Evolutionary conservation across 92 coral and sea anemone species (phyloP).

Genomic region (Epizoanthus fatuus): DNA sequence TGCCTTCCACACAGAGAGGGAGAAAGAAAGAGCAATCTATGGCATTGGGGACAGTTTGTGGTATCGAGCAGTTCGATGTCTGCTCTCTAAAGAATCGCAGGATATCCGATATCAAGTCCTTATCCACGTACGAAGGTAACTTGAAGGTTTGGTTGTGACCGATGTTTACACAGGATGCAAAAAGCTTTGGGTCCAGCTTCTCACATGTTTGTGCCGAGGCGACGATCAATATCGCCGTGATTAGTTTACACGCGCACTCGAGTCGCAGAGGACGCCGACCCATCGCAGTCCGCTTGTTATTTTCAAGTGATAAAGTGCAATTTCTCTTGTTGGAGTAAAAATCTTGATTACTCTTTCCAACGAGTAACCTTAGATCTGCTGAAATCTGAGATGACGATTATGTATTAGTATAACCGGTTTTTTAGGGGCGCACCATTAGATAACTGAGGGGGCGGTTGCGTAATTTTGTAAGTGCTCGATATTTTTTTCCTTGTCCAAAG

Average conservation of each 20-base stretch:
- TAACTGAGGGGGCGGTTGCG: too few relatives aligned
- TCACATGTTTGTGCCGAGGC: constrained; percentile 5
- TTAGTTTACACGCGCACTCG: background rate
- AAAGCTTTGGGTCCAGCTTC: constrained; percentile 6
- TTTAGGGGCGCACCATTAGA: too few relatives aligned
- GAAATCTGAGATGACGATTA: too few relatives aligned
- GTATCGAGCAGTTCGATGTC: background rate
- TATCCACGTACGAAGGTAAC: constrained; percentile 27
- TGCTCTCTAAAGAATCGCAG: background rate
- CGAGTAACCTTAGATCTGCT: too few relatives aligned
- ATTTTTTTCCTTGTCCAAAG: too few relatives aligned
- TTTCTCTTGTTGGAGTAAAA: background rate
- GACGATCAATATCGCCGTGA: background rate
- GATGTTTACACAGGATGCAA: background rate
- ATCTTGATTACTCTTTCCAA: too few relatives aligned
- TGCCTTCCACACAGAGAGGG: constrained; percentile 8
- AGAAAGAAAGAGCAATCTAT: background rate
- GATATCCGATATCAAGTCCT: background rate
- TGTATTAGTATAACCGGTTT: too few relatives aligned
- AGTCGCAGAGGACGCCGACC: too few relatives aligned
- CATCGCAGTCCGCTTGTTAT: too few relatives aligned
- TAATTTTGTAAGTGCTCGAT: too few relatives aligned
- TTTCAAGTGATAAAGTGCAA: too few relatives aligned
- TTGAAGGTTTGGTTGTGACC: constrained; percentile 21
- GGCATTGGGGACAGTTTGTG: background rate